A percentile compares a stretch with the other conserved stretches of the same genome.
These are phyloP conservation scores for Cacoxenus indagator DNA, from an alignment of 2,888 invertebrate genomes.

Conservation along the genomic window DNA sequence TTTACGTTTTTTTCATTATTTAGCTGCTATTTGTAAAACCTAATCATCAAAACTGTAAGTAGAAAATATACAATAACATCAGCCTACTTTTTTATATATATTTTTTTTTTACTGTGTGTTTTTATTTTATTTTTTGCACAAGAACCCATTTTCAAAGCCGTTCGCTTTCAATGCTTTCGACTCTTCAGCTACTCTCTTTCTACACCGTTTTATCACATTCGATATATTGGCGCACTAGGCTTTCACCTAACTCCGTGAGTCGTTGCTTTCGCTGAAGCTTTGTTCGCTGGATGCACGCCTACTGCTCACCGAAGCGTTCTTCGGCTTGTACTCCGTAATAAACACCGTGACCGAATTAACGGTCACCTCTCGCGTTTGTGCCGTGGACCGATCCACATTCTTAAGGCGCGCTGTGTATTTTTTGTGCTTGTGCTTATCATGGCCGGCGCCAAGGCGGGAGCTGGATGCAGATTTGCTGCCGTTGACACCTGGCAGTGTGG, in stretches of 20 bases:
- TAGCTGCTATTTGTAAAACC: background rate
- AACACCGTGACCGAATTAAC: slow-evolving; percentile 97
- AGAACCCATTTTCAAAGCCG: background rate
- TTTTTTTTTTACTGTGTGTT: background rate
- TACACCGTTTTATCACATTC: background rate
- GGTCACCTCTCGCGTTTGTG: slow-evolving; percentile 94
- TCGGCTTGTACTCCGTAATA: slow-evolving; percentile 95
- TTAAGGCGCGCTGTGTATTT: slow-evolving; percentile 85
- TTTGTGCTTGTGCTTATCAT: slow-evolving; percentile 75
- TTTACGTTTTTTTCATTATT: background rate
- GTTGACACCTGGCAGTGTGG: slow-evolving; percentile 76
- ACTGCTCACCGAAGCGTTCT: slow-evolving; percentile 69
- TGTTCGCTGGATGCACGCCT: slow-evolving; percentile 70
- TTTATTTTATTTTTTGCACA: background rate
- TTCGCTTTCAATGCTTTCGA: background rate
- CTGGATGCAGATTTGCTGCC: slow-evolving; percentile 70
- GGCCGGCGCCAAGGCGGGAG: slow-evolving; percentile 66
- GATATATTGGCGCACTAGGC: background rate
- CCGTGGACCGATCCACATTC: slow-evolving; percentile 93
- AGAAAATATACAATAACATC: background rate
- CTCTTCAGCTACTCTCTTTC: background rate
- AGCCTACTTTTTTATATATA: background rate
- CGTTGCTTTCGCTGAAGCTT: slow-evolving; percentile 71
- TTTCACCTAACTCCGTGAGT: slow-evolving; percentile 70
- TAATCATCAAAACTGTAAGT: background rate